These are phyloP conservation scores for Ostrea edulis DNA, from an alignment of 1,140 invertebrate genomes.

Conservation along the genomic window DNA sequence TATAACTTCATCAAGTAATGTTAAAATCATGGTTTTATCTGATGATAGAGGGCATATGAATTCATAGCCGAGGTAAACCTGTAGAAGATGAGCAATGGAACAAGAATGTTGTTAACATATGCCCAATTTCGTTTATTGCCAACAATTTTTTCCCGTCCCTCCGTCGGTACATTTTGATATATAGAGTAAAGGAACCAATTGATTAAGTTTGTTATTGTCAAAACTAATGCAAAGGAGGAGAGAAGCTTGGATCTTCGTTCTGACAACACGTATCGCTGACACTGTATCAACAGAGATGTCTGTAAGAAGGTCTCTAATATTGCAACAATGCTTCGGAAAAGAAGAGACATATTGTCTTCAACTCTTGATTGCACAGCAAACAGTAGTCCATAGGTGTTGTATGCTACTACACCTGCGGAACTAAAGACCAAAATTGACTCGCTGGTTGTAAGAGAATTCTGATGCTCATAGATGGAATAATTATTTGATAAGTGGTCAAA, in stretches of 20 bases:
- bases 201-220: constrained; percentile 26
- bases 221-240: not conserved
- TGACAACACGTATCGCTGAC: constrained; percentile 6
- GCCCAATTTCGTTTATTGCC: not conserved
- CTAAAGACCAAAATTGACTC: not conserved
- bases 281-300: constrained; percentile 31
- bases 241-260: not conserved
- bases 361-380: not conserved
- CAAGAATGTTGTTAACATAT: constrained; percentile 10
- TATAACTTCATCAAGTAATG: not conserved
- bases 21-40: not conserved
- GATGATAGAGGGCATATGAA: constrained; percentile 6
- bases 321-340: not conserved
- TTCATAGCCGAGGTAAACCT: constrained; percentile 30
- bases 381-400: constrained; percentile 1
- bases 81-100: constrained; percentile 7
- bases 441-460: not conserved
- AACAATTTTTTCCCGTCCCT: not conserved
- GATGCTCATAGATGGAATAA: not conserved
- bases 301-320: constrained; percentile 11
- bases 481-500: not conserved
- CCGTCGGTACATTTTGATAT: constrained; percentile 7
- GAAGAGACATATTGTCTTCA: not conserved
- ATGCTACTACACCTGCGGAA: not conserved
- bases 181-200: constrained; percentile 15